Conservation (phyloP, 2,113 vertebrate species). For the Camelus dromedarius region DNA sequence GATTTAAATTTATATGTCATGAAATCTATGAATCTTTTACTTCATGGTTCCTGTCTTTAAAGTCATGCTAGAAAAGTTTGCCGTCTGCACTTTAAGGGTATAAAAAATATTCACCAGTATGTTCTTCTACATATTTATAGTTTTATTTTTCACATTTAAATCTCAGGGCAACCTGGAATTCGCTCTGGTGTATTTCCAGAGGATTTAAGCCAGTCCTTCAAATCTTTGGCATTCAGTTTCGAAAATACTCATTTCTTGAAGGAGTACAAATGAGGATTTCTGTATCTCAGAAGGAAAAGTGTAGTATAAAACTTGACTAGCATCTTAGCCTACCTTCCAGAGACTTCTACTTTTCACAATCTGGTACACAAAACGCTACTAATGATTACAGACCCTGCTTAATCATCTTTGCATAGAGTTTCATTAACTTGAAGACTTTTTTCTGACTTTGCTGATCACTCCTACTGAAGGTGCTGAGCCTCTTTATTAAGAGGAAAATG, state of each 20-base stretch:
- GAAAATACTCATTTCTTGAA: conserved; percentile 12
- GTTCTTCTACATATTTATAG: neutral
- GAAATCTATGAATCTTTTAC: neutral
- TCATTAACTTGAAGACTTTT: neutral
- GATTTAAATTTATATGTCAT: neutral
- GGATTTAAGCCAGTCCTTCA: conserved; percentile 29
- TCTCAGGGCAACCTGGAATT: conserved; percentile 31
- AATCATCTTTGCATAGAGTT: neutral
- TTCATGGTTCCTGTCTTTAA: neutral
- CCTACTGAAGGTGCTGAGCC: neutral
- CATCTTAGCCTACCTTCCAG: neutral
- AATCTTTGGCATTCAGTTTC: neutral
- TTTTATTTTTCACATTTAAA: conserved; percentile 55
- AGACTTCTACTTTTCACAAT: neutral
- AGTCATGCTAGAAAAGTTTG: neutral
- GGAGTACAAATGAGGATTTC: neutral
- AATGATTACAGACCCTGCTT: neutral
- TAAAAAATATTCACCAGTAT: conserved; percentile 9
- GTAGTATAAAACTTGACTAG: neutral
- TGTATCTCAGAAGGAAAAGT: conserved; percentile 12
- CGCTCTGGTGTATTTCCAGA: neutral
- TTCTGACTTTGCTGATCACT: neutral
- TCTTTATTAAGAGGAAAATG: neutral
- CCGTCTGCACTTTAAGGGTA: neutral
- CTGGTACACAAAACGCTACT: neutral